These are phyloP conservation scores for Achlya flavicornis DNA, from an alignment of 2,888 invertebrate species.

Conservation along the genomic window DNA sequence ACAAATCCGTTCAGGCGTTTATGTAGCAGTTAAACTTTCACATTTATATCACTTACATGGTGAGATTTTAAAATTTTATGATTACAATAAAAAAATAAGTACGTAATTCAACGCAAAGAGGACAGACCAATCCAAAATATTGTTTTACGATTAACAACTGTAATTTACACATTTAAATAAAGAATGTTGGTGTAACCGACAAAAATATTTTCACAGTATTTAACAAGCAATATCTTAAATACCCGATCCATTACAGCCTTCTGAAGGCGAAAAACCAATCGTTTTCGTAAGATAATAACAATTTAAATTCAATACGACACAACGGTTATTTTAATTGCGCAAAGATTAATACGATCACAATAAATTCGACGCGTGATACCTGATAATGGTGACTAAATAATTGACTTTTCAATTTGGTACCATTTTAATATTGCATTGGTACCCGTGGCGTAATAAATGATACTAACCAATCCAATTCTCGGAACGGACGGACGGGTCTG, in stretches of 20 bases:
- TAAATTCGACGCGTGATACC: conserved; percentile 24
- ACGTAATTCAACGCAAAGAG: conserved; percentile 16
- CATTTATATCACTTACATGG: no score
- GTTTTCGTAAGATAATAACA: conserved; percentile 21
- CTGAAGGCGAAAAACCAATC: conserved; percentile 18
- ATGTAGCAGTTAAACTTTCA: no score
- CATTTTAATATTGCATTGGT: conserved; percentile 47
- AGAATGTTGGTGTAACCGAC: background rate
- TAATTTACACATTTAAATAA: background rate
- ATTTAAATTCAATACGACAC: conserved; percentile 23
- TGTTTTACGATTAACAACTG: conserved; percentile 4
- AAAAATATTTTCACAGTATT: background rate
- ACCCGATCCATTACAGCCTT: background rate
- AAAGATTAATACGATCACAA: conserved; percentile 30
- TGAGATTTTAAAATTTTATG: background rate
- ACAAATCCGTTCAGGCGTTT: no score
- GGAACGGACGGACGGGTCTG: conserved; percentile 60
- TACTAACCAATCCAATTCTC: conserved; percentile 74
- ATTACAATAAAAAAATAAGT: conserved; percentile 2
- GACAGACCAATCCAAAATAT: background rate
- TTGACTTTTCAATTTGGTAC: conserved; percentile 56
- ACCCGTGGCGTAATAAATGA: conserved; percentile 77
- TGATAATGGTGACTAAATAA: conserved; percentile 44
- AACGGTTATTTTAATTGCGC: conserved; percentile 29
- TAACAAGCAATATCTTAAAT: background rate